A percentile compares a stretch with the other conserved stretches of the same genome.
Evolutionary conservation across 2,113 vertebrate genomes (phyloP).

Genomic region (human (Homo sapiens)): GRCh38 chr22:47019501-47020000

Average conservation of each 20-base stretch:
- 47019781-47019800: background rate
- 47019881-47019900: too few relatives aligned
- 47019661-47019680: background rate
- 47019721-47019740: background rate
- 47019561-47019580: background rate
- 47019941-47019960: too few relatives aligned
- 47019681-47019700: background rate
- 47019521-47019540: background rate
- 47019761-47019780: background rate
- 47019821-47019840: too few relatives aligned
- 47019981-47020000: too few relatives aligned
- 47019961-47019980: too few relatives aligned
- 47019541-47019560: background rate
- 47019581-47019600: background rate
- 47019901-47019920: too few relatives aligned
- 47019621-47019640: background rate
- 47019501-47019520: background rate
- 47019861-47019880: too few relatives aligned
- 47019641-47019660: background rate
- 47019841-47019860: too few relatives aligned
- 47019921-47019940: too few relatives aligned
- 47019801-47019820: too few relatives aligned
- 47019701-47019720: background rate
- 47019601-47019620: too few relatives aligned
- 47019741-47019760: background rate